These are phyloP conservation scores for Rhynchophorus ferrugineus DNA, from an alignment of 1,140 invertebrate species.

Conservation along the genomic window DNA sequence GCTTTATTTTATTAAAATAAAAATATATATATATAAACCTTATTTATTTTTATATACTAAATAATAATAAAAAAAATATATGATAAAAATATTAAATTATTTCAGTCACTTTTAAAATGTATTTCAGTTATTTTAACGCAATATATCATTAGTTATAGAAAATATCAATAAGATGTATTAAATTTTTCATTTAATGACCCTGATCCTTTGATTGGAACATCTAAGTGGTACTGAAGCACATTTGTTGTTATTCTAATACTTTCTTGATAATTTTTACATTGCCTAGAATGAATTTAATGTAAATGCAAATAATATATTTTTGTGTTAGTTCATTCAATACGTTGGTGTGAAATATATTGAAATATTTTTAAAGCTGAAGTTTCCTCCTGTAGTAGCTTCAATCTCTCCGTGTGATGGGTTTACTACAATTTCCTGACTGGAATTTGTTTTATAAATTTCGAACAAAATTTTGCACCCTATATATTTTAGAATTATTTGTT, in stretches of 20 bases:
- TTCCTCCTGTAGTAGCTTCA: constrained; percentile 10
- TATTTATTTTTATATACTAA: too few species aligned
- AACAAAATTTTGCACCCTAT: constrained; percentile 20
- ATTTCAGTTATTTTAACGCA: too few species aligned
- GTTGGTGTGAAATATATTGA: constrained; percentile 25
- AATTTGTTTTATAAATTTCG: constrained; percentile 23
- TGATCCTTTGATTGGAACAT: constrained; percentile 20
- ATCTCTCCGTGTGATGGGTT: constrained; percentile 20
- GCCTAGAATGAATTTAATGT: constrained; percentile 13
- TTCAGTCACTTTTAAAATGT: not conserved
- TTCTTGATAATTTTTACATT: constrained; percentile 20
- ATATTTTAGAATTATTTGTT: constrained; percentile 2
- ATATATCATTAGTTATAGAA: too few species aligned
- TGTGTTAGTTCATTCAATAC: too few species aligned
- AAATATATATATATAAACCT: too few species aligned
- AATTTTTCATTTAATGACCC: constrained; percentile 27
- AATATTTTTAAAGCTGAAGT: constrained; percentile 12
- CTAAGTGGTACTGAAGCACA: constrained; percentile 23
- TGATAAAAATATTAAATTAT: too few species aligned
- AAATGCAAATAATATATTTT: too few species aligned
- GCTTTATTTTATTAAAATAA: too few species aligned
- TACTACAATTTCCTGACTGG: constrained; percentile 12
- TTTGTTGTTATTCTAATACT: constrained; percentile 24
- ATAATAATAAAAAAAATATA: too few species aligned
- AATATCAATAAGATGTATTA: too few species aligned